phyloP scores from a whole-genome alignment of 2,888 invertebrate species.

The Pemphredon lugubris region DNA sequence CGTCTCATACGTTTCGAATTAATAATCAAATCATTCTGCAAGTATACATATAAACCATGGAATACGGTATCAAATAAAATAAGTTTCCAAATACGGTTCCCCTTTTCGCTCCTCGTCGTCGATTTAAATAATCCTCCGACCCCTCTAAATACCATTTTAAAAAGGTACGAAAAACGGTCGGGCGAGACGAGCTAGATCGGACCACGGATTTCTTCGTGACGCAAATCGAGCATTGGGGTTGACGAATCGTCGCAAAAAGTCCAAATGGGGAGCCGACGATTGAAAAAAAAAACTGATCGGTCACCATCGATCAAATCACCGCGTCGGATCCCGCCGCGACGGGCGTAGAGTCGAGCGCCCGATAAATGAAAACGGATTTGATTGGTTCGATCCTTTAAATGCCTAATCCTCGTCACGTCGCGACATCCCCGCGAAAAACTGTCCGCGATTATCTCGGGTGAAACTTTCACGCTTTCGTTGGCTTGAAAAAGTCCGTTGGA shows the following conservation, averaged over 20 bases:
- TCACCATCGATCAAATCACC: slow-evolving; percentile 54
- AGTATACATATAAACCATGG: too few relatives aligned
- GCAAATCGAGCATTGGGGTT: slow-evolving; percentile 25
- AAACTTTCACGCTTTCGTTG: neutral
- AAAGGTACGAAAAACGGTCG: neutral
- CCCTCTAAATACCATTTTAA: slow-evolving; percentile 20
- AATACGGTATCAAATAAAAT: slow-evolving; percentile 29
- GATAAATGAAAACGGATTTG: slow-evolving; percentile 2
- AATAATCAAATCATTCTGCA: too few relatives aligned
- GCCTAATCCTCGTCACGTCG: neutral
- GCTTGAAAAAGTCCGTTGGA: neutral
- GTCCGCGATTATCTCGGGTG: neutral
- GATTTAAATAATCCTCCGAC: slow-evolving; percentile 30
- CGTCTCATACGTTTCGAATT: too few relatives aligned
- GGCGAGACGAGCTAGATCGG: too few relatives aligned
- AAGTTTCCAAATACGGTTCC: slow-evolving; percentile 20
- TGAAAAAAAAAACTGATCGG: slow-evolving; percentile 33
- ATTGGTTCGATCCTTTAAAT: slow-evolving; percentile 10
- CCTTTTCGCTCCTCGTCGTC: slow-evolving; percentile 9
- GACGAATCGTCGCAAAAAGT: slow-evolving; percentile 31
- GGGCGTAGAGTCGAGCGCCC: neutral
- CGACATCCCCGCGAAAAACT: too few relatives aligned
- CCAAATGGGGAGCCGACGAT: neutral
- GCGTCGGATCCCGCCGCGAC: neutral
- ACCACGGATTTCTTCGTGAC: neutral